Evolutionary conservation across 2,113 vertebrate genomes (phyloP).

Genomic region (Prolemur simus): DNA sequence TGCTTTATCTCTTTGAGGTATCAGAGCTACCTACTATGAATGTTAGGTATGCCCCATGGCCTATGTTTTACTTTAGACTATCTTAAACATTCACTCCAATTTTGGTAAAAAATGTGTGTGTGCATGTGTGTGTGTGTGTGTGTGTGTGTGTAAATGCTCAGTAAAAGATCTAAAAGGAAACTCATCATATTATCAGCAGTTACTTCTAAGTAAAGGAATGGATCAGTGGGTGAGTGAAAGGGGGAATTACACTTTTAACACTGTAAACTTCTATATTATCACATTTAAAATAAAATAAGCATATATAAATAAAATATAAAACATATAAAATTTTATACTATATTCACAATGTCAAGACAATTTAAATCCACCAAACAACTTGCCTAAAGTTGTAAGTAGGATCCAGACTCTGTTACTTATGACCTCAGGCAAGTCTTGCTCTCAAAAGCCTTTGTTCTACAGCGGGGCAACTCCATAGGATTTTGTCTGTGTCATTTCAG

Average conservation of each 20-base stretch:
- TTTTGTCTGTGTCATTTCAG: not conserved
- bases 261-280: not conserved
- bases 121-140: not conserved
- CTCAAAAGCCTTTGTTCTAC: not conserved
- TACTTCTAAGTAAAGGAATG: not conserved
- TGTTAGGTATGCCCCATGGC: not conserved
- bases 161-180: not conserved
- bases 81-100: not conserved
- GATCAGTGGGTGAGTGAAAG: not conserved
- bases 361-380: not conserved
- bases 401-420: not conserved
- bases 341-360: not conserved
- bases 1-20: not conserved
- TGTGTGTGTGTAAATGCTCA: not conserved
- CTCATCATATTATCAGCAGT: not conserved
- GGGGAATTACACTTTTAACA: not conserved
- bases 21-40: not conserved
- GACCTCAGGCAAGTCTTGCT: not conserved
- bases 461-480: not conserved
- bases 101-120: not conserved
- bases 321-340: not conserved
- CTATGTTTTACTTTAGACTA: not conserved
- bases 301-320: not conserved
- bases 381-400: not conserved
- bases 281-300: constrained; percentile 6